Evolutionary conservation across 2,113 vertebrate species (phyloP), one percentile per base, ranked within the genome.

Genomic region (Myanophis thanlyinensis): DNA sequence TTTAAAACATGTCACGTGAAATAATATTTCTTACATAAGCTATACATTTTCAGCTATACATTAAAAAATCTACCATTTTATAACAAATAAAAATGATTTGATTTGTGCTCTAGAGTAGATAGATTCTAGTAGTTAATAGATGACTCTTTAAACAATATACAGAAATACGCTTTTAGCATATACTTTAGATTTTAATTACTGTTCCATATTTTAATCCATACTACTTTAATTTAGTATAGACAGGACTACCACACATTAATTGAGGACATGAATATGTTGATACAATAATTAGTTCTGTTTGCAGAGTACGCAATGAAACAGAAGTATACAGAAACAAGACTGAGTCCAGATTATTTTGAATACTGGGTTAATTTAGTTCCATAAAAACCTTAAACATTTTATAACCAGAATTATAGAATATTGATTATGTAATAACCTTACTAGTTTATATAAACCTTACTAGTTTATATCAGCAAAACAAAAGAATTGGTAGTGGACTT

Each of bases 331-430:
- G 44, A 67, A 67, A 35, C 1, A 48, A 80, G 25, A 80, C 40
- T 56, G 27, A 54, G 4, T 8, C 51, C 80, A 86, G 3, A 30
- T 22, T 3, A n/a, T 15, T 46, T 86, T 47, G 15, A 35, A 23
- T 27, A 5, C 27, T 52, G 48, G 87, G 27, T 46, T 87, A 54
- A 49, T 54, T 88, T 90, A 52, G 22, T 44, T 53, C 22, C 30
- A 88, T n/a, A 53, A 87, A 85, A 44, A 30, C 47, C 53, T 40
- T 15, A 92, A 94, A 95, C 7, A 27, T 87, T 91, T 35, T 8
- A 48, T 49, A 93, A 1, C 23, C 22, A 30, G 13, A 85, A n/a
- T 40, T 25, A 54, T 0, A 15, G 18, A 85, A 85, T 20, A 73
- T 20, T 35, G 48, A 59, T 23, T 20, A 27, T 56, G 5, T 15